Percentiles rank a stretch among this genome's conserved stretches.
Conservation (phyloP, 2,888 invertebrate species). For the Nematopogon swammerdamellus region DNA sequence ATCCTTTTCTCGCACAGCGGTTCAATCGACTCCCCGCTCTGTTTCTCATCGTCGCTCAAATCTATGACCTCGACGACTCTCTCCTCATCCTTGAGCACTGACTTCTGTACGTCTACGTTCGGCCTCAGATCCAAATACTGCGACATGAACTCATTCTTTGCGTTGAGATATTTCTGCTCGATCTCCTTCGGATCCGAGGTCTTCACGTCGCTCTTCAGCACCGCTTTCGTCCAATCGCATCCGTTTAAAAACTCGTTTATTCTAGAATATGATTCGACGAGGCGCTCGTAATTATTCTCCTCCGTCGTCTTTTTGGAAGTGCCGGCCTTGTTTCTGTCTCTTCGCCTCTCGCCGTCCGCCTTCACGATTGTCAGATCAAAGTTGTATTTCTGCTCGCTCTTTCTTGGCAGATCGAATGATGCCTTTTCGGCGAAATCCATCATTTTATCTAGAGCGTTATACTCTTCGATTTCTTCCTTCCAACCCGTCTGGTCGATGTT, state of each 20-base stretch:
- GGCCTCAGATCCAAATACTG: slow-evolving; percentile 44
- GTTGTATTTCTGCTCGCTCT: slow-evolving; percentile 26
- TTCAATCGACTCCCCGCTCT: background rate
- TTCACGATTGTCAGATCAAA: slow-evolving; percentile 29
- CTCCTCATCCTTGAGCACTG: slow-evolving; percentile 23
- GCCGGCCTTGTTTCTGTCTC: slow-evolving; percentile 8
- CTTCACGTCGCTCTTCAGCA: slow-evolving; percentile 22
- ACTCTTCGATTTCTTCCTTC: slow-evolving; percentile 37
- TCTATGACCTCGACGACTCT: slow-evolving; percentile 27
- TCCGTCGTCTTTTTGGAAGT: slow-evolving; percentile 18
- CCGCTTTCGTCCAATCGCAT: slow-evolving; percentile 40
- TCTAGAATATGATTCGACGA: slow-evolving; percentile 45
- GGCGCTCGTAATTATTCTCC: slow-evolving; percentile 37
- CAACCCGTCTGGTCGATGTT: slow-evolving; percentile 29
- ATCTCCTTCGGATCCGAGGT: slow-evolving; percentile 29
- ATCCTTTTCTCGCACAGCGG: slow-evolving; percentile 21
- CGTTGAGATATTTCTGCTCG: slow-evolving; percentile 44
- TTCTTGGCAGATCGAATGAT: slow-evolving; percentile 42
- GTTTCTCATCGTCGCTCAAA: slow-evolving; percentile 32
- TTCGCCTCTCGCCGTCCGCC: slow-evolving; percentile 24
- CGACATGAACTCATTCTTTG: slow-evolving; percentile 50
- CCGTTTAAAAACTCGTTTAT: slow-evolving; percentile 49
- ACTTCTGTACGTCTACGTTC: slow-evolving; percentile 26
- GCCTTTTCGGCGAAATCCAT: slow-evolving; percentile 50
- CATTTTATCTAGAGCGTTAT: slow-evolving; percentile 51